phyloP scores from a whole-genome alignment of 2,797 vertebrate genomes.

The Otolemur crassicaudatus region DNA sequence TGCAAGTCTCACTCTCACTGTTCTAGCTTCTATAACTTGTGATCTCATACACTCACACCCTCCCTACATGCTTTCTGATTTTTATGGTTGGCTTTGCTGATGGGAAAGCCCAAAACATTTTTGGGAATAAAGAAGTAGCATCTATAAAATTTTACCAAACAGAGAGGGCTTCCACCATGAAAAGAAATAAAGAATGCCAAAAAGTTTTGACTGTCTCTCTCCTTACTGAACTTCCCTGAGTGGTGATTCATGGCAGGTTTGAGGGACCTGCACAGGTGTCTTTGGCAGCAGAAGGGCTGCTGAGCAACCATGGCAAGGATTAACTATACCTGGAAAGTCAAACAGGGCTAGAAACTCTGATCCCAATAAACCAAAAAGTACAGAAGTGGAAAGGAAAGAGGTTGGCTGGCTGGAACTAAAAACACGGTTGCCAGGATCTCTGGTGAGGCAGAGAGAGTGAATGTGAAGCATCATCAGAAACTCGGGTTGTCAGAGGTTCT shows the following conservation, averaged over 20 bases:
- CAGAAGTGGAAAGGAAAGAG: neutral
- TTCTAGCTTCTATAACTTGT: neutral
- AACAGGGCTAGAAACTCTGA: neutral
- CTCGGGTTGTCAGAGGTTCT: neutral
- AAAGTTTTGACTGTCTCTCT: neutral
- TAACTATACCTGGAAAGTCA: neutral
- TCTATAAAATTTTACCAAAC: constrained; percentile 41
- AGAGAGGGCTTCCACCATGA: neutral
- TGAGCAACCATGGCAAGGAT: neutral
- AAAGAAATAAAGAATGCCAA: neutral
- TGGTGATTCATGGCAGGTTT: neutral
- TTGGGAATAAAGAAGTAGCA: constrained; percentile 36
- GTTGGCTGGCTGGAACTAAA: neutral
- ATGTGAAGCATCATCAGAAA: neutral
- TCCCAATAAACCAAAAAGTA: neutral
- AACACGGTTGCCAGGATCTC: neutral
- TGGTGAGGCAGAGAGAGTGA: neutral
- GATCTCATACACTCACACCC: neutral
- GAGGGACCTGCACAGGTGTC: neutral
- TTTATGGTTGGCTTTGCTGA: neutral
- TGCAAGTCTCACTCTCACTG: neutral
- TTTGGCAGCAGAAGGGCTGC: neutral
- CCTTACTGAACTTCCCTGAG: neutral
- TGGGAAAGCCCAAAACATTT: constrained; percentile 37
- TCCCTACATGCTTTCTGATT: neutral